phyloP scores from a whole-genome alignment of 2,113 vertebrate genomes.

The Hepsetus odoe region DNA sequence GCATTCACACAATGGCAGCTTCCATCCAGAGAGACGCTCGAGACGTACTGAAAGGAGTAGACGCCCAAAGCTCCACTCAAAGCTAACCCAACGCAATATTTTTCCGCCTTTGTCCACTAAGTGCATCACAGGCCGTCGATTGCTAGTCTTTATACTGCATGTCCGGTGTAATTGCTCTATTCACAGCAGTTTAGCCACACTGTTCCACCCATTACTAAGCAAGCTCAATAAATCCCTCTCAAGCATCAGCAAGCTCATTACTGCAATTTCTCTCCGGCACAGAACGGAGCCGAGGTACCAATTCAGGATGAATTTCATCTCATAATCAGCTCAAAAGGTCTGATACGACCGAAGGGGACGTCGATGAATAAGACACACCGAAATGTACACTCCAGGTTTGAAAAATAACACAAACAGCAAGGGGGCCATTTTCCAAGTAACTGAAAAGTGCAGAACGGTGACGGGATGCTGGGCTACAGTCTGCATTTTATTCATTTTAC shows the following conservation, averaged over 20 bases:
- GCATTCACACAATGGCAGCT: not conserved
- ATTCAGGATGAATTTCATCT: not conserved
- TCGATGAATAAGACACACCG: not conserved
- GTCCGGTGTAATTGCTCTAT: constrained; percentile 36
- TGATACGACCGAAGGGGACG: not conserved
- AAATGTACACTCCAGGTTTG: no score
- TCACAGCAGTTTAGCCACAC: constrained; percentile 32
- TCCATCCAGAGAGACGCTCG: not conserved
- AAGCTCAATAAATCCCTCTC: constrained; percentile 23
- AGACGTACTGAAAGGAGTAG: constrained; percentile 4
- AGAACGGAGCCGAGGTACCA: not conserved
- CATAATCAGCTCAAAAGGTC: not conserved
- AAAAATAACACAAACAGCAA: not conserved
- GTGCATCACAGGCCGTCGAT: constrained; percentile 23
- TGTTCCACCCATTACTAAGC: constrained; percentile 32
- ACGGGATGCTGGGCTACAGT: no score
- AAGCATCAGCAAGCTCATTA: constrained; percentile 18
- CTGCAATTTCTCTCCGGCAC: constrained; percentile 7
- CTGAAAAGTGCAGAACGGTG: no score
- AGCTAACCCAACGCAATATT: constrained; percentile 21
- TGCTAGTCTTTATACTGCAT: constrained; percentile 27
- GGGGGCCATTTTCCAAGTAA: no score
- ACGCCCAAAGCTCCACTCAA: constrained; percentile 36
- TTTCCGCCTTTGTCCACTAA: constrained; percentile 31
- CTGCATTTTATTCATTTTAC: no score